A percentile compares a stretch with the other conserved stretches of the same genome.
Conservation (phyloP, 1,140 invertebrate genomes). For the Pissodes strobi region DNA sequence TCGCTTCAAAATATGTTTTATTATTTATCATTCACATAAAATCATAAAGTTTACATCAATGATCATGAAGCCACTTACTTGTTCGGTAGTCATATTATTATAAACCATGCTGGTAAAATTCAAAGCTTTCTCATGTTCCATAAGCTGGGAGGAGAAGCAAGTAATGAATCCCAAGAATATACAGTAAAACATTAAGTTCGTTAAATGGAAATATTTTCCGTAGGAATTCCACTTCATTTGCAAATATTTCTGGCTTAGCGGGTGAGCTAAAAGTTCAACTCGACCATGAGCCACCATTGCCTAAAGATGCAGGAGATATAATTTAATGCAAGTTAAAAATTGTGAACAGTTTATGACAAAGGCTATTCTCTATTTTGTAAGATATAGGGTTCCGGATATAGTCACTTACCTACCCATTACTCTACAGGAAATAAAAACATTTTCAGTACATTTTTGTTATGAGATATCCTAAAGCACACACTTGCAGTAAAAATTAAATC, state of each 20-base stretch:
- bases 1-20: no score
- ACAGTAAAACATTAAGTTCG: constrained; percentile 75
- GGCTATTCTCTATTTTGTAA: no score
- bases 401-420: no score
- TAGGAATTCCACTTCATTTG: constrained; percentile 89
- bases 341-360: neutral
- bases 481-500: no score
- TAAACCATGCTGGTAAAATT: constrained; percentile 21
- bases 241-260: constrained; percentile 80
- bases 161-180: constrained; percentile 78
- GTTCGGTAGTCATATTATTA: constrained; percentile 27
- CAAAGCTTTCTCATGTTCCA: constrained; percentile 40
- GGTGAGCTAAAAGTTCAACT: constrained; percentile 79
- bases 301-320: no score
- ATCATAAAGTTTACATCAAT: neutral
- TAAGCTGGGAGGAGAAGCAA: constrained; percentile 63
- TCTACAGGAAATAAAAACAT: no score
- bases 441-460: no score
- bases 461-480: no score
- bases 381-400: no score
- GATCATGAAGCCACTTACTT: constrained; percentile 1
- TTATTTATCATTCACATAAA: no score
- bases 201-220: constrained; percentile 81
- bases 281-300: constrained; percentile 80
- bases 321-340: constrained; percentile 2